These are phyloP conservation scores for Anthopleura sola DNA, from an alignment of 64 coral and sea anemone genomes.

Conservation along the genomic window DNA sequence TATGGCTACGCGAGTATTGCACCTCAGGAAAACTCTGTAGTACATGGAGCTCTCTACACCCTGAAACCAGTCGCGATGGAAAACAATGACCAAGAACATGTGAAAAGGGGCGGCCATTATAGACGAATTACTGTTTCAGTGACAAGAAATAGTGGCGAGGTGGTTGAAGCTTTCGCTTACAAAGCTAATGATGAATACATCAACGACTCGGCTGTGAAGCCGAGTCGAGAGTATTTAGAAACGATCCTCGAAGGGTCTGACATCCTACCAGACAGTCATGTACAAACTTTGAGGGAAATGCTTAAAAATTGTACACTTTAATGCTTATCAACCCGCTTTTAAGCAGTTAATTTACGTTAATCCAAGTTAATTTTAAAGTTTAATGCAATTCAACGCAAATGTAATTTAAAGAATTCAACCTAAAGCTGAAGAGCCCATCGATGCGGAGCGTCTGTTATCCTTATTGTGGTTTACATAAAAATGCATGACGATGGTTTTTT, in stretches of 20 bases:
- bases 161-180: constrained; percentile 32
- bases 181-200: constrained; percentile 38
- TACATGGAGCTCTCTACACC: constrained; percentile 56
- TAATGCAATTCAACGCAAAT: too few relatives aligned
- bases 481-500: too few relatives aligned
- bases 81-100: constrained; percentile 16
- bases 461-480: too few relatives aligned
- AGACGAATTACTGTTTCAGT: constrained; percentile 38
- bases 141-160: constrained; percentile 36
- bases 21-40: constrained; percentile 17
- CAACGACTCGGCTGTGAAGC: constrained; percentile 34
- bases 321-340: too few relatives aligned
- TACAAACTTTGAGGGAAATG: constrained; percentile 7
- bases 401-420: too few relatives aligned
- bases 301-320: too few relatives aligned
- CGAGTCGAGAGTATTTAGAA: constrained; percentile 34
- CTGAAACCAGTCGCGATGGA: not conserved
- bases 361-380: too few relatives aligned
- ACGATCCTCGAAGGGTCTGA: constrained; percentile 64
- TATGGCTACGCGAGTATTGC: constrained; percentile 36
- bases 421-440: too few relatives aligned
- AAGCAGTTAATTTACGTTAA: too few relatives aligned
- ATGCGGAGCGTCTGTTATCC: too few relatives aligned
- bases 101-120: constrained; percentile 2
- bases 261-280: constrained; percentile 37